Percentiles rank a stretch among this genome's conserved stretches.
These are phyloP conservation scores for Ptiloglossa arizonensis DNA, from an alignment of 1,140 invertebrate genomes.

Conservation along the genomic window DNA sequence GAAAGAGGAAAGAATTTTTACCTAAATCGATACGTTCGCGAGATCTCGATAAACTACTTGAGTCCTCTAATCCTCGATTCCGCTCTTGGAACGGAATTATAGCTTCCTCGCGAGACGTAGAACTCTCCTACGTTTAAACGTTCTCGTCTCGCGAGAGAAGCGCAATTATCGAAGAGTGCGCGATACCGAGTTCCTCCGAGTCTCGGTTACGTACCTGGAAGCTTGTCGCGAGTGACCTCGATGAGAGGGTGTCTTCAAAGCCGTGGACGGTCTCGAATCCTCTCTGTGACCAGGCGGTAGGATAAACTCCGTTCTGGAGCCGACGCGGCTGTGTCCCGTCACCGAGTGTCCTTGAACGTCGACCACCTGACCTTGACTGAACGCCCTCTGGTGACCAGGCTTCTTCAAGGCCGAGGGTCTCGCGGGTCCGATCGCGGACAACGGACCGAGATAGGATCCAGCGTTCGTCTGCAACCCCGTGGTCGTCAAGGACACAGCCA, in stretches of 20 bases:
- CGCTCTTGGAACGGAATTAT: no score
- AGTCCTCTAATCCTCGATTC: no score
- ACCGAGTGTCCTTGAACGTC: conserved; percentile 81
- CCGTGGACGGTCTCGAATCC: conserved; percentile 80
- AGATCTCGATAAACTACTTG: no score
- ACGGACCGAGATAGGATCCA: conserved; percentile 46
- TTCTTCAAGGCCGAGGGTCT: conserved; percentile 87
- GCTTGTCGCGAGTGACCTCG: conserved; percentile 84
- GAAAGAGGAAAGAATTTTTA: no score
- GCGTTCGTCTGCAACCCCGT: conserved; percentile 69
- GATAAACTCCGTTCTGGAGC: conserved; percentile 93
- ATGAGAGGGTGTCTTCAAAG: conserved; percentile 78
- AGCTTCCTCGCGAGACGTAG: no score
- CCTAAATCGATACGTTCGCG: no score
- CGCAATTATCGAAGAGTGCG: no score
- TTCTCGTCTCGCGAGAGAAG: no score
- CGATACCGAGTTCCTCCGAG: no score
- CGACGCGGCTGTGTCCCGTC: conserved; percentile 89
- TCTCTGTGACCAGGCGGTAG: conserved; percentile 89
- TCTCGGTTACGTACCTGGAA: conserved; percentile 78
- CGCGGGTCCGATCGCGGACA: conserved; percentile 53
- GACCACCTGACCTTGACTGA: conserved; percentile 92
- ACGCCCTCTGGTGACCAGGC: conserved; percentile 90
- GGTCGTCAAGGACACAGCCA: conserved; percentile 78
- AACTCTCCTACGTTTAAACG: no score